Conservation (phyloP, 2,888 invertebrate genomes). For the Vanessa cardui region DNA sequence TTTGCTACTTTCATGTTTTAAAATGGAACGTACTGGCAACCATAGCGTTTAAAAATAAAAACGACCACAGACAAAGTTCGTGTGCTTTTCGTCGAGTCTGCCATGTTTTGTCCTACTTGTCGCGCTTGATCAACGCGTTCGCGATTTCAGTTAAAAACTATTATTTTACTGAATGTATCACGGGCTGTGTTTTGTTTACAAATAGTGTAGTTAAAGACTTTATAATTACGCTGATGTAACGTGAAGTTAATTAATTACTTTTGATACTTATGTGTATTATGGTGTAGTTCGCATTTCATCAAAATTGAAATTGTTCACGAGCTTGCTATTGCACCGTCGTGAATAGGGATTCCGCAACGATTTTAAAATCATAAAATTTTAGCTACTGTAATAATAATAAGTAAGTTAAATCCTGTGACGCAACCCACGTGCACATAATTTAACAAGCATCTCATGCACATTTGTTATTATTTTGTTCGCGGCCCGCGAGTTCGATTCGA, state of each 20-base stretch:
- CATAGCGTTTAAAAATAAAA: conserved; percentile 67
- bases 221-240: conserved; percentile 60
- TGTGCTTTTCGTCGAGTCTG: conserved; percentile 76
- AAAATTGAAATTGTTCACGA: conserved; percentile 68
- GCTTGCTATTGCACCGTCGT: conserved; percentile 53
- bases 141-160: conserved; percentile 73
- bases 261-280: conserved; percentile 66
- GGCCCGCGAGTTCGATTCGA: conserved; percentile 85
- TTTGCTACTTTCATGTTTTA: conserved; percentile 17
- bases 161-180: conserved; percentile 76
- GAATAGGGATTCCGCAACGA: conserved; percentile 61
- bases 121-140: conserved; percentile 81
- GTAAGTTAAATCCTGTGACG: conserved; percentile 67
- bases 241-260: conserved; percentile 58
- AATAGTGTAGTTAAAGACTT: conserved; percentile 71
- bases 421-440: conserved; percentile 81
- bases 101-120: conserved; percentile 84
- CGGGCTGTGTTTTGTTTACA: conserved; percentile 79
- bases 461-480: conserved; percentile 89
- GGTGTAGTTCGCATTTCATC: conserved; percentile 73
- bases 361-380: conserved; percentile 55
- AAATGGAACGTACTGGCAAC: conserved; percentile 42
- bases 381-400: conserved; percentile 56
- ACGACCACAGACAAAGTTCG: conserved; percentile 73
- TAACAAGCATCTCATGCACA: conserved; percentile 83